Evolutionary conservation across 2,797 vertebrate genomes (phyloP), one percentile per base, ranked within the genome.

Genomic region (Eulemur rubriventer): DNA sequence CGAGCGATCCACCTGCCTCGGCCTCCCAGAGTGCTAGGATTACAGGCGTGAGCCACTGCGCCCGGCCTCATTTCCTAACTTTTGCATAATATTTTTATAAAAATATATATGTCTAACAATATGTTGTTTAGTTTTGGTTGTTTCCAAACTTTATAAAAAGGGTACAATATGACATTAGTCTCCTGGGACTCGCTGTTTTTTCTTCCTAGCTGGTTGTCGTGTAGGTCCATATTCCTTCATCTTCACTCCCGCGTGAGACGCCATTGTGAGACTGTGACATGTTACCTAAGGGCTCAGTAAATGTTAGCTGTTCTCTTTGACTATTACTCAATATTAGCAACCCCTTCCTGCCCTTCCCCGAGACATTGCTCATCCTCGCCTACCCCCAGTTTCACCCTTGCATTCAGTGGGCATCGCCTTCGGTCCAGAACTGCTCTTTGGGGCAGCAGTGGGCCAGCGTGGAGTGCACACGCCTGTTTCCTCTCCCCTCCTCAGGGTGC

Each of bases 401-500:
- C 16, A 80, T 57, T 72, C n/a, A 10, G 0, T 9, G 52, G 2
- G 4, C 65, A 63, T 41, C 7, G 14, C 14, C 43, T 41, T 80
- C 2, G 7, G 8, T 48, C 22, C 33, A 69, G 59, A 91, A 20
- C 38, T 48, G 30, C 11, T 48, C 28, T 69, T 69, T 57, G 22
- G 69, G 26, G 18, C 67, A 50, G 30, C 33, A 50, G 28, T 10
- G 38, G 63, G 55, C 63, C 26, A 7, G 7, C 0, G 14, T 14
- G 20, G 10, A 55, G 0, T 7, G 3, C 1, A 5, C 17, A 1
- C 11, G 4, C 4, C 48, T 24, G 24, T 50, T 63, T 72, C 38
- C 65, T 80, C 76, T 52, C 72, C 81, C 11, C 26, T 80, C 38
- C 79, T 75, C 57, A 55, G 82, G 43, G 55, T 30, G 57, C 52